Evolutionary conservation across 2,888 invertebrate species (phyloP).

Genomic region (Thysanoteuthis rhombus): DNA sequence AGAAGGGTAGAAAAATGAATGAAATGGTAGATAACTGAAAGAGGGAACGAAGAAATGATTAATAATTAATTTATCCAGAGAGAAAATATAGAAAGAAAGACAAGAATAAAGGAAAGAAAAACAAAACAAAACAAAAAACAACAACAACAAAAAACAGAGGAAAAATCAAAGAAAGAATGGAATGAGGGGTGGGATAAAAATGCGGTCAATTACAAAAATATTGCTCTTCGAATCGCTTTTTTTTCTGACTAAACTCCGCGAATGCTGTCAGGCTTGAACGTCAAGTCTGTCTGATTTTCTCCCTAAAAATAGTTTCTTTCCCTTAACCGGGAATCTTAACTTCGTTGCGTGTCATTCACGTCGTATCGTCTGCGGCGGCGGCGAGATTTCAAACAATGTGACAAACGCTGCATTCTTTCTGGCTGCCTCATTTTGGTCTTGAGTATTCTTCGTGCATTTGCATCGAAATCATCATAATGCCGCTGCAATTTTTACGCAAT

Average conservation of each 20-base stretch:
- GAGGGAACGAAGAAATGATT: not conserved
- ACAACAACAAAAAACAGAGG: not conserved
- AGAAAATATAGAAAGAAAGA: no score
- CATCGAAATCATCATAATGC: not conserved
- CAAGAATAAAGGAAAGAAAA: no score
- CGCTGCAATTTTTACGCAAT: not conserved
- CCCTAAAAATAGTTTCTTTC: not conserved
- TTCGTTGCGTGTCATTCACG: not conserved
- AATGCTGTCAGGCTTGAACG: not conserved
- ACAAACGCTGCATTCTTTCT: not conserved
- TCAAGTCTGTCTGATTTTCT: not conserved
- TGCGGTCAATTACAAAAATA: not conserved
- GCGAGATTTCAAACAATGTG: not conserved
- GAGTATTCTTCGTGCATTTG: not conserved
- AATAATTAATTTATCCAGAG: no score
- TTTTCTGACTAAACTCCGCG: not conserved
- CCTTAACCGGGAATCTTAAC: not conserved
- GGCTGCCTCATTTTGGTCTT: not conserved
- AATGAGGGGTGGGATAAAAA: not conserved
- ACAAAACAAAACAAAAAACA: no score
- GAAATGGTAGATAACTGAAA: not conserved
- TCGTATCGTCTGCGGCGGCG: not conserved
- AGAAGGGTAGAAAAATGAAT: not conserved
- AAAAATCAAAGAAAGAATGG: not conserved
- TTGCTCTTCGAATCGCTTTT: not conserved